Evolutionary conservation across 1,140 invertebrate genomes (phyloP).

Genomic region (Lepidurus apus): DNA sequence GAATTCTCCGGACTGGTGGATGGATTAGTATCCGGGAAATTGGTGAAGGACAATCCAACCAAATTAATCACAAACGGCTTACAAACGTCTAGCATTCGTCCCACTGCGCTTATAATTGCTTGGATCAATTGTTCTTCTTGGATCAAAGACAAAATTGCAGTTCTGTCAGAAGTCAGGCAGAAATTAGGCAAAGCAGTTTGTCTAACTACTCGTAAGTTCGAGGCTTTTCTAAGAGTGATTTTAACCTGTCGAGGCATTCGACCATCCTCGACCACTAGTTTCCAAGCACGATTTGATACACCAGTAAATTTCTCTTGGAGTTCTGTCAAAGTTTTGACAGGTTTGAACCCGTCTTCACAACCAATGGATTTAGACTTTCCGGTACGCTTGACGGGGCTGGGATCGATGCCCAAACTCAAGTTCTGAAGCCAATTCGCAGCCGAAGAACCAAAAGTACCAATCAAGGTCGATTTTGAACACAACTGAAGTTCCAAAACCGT

Average conservation of each 20-base stretch:
- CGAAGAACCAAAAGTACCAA: slow-evolving; percentile 57
- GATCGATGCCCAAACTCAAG: slow-evolving; percentile 64
- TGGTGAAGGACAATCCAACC: slow-evolving; percentile 68
- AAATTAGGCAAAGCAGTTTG: slow-evolving; percentile 56
- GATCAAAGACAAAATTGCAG: slow-evolving; percentile 46
- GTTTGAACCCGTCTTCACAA: slow-evolving; percentile 66
- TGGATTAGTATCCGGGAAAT: slow-evolving; percentile 63
- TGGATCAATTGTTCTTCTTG: slow-evolving; percentile 56
- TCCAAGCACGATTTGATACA: slow-evolving; percentile 60
- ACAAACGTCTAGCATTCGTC: slow-evolving; percentile 61
- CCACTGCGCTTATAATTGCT: slow-evolving; percentile 66
- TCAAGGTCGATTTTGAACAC: slow-evolving; percentile 52
- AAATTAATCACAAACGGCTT: slow-evolving; percentile 71
- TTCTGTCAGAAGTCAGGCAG: slow-evolving; percentile 34
- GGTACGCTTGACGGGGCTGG: slow-evolving; percentile 59
- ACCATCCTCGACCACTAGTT: slow-evolving; percentile 66
- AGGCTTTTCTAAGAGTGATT: slow-evolving; percentile 63
- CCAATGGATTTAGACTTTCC: slow-evolving; percentile 65
- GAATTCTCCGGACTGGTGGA: slow-evolving; percentile 49
- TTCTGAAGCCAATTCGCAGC: slow-evolving; percentile 60
- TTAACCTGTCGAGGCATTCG: slow-evolving; percentile 65
- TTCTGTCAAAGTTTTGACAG: slow-evolving; percentile 61
- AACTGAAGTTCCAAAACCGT: slow-evolving; percentile 61
- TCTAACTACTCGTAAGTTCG: slow-evolving; percentile 60
- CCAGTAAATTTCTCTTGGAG: slow-evolving; percentile 61